Percentiles rank a stretch among this genome's conserved stretches.
phyloP scores from a whole-genome alignment of 2,888 invertebrate genomes.

The Caenorhabditis becei region DNA sequence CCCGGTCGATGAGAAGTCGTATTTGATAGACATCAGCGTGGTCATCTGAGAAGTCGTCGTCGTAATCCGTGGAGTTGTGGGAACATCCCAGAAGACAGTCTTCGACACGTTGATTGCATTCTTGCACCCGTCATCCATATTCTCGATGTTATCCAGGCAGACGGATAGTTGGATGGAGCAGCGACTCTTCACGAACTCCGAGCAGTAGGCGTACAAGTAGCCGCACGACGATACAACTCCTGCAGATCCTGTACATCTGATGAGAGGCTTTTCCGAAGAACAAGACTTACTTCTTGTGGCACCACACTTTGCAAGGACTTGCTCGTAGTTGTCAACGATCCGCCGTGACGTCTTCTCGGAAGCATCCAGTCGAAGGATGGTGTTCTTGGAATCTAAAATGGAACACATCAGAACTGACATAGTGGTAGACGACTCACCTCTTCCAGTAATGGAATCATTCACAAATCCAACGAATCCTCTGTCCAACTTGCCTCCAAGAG shows the following conservation, averaged over 20 bases:
- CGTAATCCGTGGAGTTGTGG: background rate
- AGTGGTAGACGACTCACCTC: constrained; percentile 4
- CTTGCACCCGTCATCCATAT: constrained; percentile 5
- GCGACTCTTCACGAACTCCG: background rate
- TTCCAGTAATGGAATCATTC: constrained; percentile 18
- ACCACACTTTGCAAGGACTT: constrained; percentile 7
- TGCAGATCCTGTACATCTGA: constrained; percentile 37
- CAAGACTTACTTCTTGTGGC: constrained; percentile 25
- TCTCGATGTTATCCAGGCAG: constrained; percentile 8
- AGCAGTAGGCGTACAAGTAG: constrained; percentile 8
- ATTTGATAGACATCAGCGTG: no score
- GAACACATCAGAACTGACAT: background rate
- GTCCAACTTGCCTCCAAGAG: background rate
- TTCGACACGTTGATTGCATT: background rate
- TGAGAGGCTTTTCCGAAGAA: background rate
- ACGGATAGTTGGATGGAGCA: background rate
- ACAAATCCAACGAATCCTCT: constrained; percentile 9
- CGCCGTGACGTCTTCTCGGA: background rate
- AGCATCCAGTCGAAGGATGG: constrained; percentile 5
- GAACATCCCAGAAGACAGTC: background rate
- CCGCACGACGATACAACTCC: constrained; percentile 34
- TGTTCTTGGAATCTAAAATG: constrained; percentile 24
- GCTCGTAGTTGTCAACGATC: background rate
- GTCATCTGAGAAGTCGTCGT: no score
- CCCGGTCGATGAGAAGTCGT: no score